These are phyloP conservation scores for Orthosia incerta DNA, from an alignment of 2,888 invertebrate species.

Conservation along the genomic window DNA sequence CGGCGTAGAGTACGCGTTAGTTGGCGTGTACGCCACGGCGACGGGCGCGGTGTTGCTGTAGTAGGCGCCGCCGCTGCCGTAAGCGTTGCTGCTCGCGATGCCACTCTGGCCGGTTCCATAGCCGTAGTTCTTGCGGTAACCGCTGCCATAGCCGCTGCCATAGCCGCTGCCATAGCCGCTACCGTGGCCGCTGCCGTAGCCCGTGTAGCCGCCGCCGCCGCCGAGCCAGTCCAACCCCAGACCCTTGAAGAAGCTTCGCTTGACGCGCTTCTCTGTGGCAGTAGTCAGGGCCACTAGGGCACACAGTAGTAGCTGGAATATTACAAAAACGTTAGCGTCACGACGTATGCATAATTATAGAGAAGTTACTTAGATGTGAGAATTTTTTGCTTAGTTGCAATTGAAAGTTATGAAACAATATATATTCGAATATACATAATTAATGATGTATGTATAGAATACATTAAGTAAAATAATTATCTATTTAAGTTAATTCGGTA, in stretches of 20 bases:
- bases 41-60: constrained; percentile 42
- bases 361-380: neutral
- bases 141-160: constrained; percentile 29
- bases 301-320: constrained; percentile 65
- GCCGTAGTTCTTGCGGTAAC: constrained; percentile 34
- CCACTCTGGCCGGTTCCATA: constrained; percentile 21
- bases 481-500: neutral
- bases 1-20: constrained; percentile 11
- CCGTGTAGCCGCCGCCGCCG: constrained; percentile 47
- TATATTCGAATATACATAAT: neutral
- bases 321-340: neutral
- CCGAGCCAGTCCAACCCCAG: constrained; percentile 41
- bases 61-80: constrained; percentile 42
- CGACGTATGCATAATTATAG: neutral
- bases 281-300: constrained; percentile 68
- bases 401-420: neutral
- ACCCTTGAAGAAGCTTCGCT: constrained; percentile 70
- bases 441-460: neutral
- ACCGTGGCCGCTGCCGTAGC: constrained; percentile 49
- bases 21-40: constrained; percentile 14
- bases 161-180: constrained; percentile 37
- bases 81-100: constrained; percentile 50
- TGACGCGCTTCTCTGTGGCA: constrained; percentile 71
- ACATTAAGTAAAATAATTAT: neutral
- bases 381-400: neutral